Conservation (phyloP, 2,888 invertebrate species). For the Suillia variegata region DNA sequence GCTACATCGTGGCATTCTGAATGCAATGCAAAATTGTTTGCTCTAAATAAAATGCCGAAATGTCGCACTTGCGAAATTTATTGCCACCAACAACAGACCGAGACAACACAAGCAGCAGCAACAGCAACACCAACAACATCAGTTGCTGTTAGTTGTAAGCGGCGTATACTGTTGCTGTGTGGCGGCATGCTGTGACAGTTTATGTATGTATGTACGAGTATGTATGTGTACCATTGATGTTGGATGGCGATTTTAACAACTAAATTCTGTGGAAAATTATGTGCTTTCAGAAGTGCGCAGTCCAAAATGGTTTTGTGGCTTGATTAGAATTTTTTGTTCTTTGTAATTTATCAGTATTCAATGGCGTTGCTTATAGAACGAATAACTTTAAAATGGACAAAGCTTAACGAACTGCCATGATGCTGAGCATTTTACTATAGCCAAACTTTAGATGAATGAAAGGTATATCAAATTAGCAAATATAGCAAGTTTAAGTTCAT, state of each 20-base stretch:
- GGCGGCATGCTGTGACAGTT: slow-evolving; percentile 33
- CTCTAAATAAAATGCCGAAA: slow-evolving; percentile 44
- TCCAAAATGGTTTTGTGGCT: too few species aligned
- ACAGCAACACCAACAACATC: slow-evolving; percentile 25
- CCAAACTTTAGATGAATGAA: too few species aligned
- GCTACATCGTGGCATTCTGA: not conserved
- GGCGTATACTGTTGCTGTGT: not conserved
- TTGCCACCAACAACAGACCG: slow-evolving; percentile 42
- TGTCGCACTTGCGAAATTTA: slow-evolving; percentile 47
- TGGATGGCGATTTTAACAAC: slow-evolving; percentile 52
- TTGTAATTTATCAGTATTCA: too few species aligned
- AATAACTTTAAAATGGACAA: too few species aligned
- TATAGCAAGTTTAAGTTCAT: too few species aligned
- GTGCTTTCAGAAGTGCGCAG: not conserved
- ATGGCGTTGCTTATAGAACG: too few species aligned
- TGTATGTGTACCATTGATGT: slow-evolving; percentile 49
- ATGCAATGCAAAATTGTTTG: slow-evolving; percentile 26
- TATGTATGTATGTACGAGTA: too few species aligned
- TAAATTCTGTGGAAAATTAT: slow-evolving; percentile 39
- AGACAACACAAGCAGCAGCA: slow-evolving; percentile 8
- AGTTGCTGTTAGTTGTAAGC: not conserved
- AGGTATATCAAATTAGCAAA: too few species aligned
- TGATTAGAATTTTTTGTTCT: too few species aligned
- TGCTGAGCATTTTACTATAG: too few species aligned
- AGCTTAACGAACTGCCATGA: too few species aligned